Base-by-base conservation (phyloP, 2,113 vertebrate species). In the Camelus dromedarius region DNA sequence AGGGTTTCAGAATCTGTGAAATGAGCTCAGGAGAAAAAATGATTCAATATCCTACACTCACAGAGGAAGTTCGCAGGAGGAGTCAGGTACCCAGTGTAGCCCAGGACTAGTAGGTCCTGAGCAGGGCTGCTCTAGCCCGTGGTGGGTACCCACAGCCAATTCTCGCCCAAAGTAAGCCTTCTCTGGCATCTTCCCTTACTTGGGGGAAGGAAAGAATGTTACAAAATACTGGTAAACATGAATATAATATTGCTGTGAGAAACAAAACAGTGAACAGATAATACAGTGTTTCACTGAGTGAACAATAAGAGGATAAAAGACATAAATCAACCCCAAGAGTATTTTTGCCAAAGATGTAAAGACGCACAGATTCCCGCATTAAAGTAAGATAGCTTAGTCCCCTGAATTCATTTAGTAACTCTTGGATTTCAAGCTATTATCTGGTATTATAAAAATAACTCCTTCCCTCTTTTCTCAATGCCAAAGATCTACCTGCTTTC, bases 381-480 rank as follows among this genome's bases (percentile, higher is more conserved):
- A 97, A 93, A 95, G 85, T 79, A 79, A 82, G 69, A 79, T 64
- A 62, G 91, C 67, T 96, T 94, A 97, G 89, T 88, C n/a, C 56
- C 38, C 46, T 56, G 60, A 60, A 81, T 91, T 92, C 52, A 4
- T 52, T 89, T 81, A 77, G 56, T 58, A 67, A 93, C 62, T 82
- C 77, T 69, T 93, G 85, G 91, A 96, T 96, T 97, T 95, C 62
- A 95, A 60, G 62, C 77, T 97, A 95, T 94, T 97, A 95, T 94
- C 89, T 0, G 24, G 62, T 75, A 91, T 97, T 97, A 95, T 42
- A 93, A 83, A 95, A 89, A 85, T 91, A 91, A 93, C 67, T 94
- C 81, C 30, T 91, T 82, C 52, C 60, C 35, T 95, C 73, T 94
- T 88, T 96, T 82, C 52, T 96, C 91, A 95, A 12, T 81, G 84